Evolutionary conservation across 2,113 vertebrate species (phyloP), one percentile per base, ranked within the genome.

Genomic region (Antigone vipio): DNA sequence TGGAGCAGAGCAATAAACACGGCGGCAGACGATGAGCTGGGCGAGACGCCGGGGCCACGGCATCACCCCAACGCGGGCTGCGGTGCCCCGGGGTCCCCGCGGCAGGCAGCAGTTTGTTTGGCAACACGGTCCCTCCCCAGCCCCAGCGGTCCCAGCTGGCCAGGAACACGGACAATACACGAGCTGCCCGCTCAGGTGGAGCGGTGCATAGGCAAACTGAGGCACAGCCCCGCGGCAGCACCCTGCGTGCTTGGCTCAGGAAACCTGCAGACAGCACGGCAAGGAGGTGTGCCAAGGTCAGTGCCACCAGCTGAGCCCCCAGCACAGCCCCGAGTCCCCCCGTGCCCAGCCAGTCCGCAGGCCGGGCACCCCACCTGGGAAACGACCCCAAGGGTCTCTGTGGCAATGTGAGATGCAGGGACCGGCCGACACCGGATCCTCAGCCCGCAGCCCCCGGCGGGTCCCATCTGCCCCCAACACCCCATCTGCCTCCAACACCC

Each of bases 111-210:
- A 2, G 58, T 40, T 86, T 11, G 24, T 9, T 35, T 12, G 23
- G 50, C 30, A 18, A 12, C 20, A 13, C 0, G 0, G 11, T 44
- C 34, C 38, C 47, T 47, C 9, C 53, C 62, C 52, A 24, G 35
- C 7, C 8, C 49, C 0, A 0, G 40, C 2, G 0, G 4, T 21
- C 6, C 62, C 23, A 13, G 7, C 19, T 5, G 26, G 12, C 38
- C 38, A 45, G 44, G 50, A 79, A 59, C 17, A n/a, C 0, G 5
- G 56, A 24, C 21, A 34, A 27, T 0, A 15, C 1, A 2, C 23
- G n/a, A 27, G 27, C 1, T 19, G 49, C 47, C 13, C 20, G 2
- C n/a, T 34, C 9, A 3, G 23, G 62, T 3, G 18, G 22, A 72
- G 23, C 0, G 0, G 32, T 0, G 18, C 0, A 3, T 3, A 27